Percentiles rank a stretch among this genome's conserved stretches.
phyloP scores from a whole-genome alignment of 2,797 vertebrate genomes.

The Acipenser oxyrinchus region DNA sequence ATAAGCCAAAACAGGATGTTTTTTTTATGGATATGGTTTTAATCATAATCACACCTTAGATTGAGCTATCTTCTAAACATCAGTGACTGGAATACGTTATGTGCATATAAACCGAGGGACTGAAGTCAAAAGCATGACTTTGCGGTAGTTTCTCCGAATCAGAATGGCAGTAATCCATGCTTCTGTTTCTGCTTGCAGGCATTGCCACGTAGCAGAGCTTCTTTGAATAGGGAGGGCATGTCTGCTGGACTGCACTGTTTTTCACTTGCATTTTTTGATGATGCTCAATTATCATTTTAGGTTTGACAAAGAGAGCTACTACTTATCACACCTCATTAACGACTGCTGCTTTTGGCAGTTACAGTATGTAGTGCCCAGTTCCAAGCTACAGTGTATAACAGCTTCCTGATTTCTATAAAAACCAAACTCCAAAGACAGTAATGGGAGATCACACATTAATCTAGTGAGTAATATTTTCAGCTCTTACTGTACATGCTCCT shows the following conservation, averaged over 20 bases:
- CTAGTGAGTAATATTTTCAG: no score
- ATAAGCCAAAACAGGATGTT: no score
- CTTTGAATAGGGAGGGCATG: no score
- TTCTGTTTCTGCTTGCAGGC: neutral
- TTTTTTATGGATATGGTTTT: neutral
- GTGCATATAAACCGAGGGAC: neutral
- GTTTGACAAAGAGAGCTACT: no score
- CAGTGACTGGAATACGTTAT: neutral
- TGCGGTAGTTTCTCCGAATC: neutral
- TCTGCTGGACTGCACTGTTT: no score
- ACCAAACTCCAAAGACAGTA: no score
- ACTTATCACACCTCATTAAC: constrained; percentile 4
- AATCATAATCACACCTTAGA: neutral
- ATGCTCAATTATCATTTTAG: no score
- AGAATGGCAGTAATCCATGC: neutral
- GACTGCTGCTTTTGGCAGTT: constrained; percentile 7
- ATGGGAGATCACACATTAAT: no score
- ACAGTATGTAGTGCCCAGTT: neutral
- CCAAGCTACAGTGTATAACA: no score
- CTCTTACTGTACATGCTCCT: no score
- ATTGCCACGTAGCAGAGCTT: neutral
- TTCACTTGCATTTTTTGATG: no score
- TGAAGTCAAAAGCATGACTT: neutral
- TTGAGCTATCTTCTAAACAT: neutral
- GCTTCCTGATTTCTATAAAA: no score